Evolutionary conservation across 2,113 vertebrate species (phyloP), one percentile per base, ranked within the genome.

Genomic region (Guaruba guarouba): DNA sequence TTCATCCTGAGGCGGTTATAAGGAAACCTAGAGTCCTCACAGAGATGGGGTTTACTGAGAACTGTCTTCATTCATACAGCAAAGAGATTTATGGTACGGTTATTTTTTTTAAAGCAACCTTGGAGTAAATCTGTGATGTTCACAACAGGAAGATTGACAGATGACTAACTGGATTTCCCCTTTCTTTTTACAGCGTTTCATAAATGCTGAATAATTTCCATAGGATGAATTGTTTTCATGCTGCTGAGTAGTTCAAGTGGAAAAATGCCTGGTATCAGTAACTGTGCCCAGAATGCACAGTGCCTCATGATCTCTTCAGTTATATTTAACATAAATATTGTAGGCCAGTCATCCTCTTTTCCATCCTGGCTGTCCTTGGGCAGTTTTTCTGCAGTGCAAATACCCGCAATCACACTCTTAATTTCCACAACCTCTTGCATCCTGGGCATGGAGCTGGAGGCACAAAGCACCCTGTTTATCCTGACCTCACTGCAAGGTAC

Each of bases 91-190:
- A 48, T 39, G 13, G 10, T 76, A 46, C 3, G 4, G 2, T 52
- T 31, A 19, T 15, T 29, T 66, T 69, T 77, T 76, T 28, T 33
- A 15, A 52, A 41, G 54, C 61, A 71, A 23, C 48, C n/a, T 64
- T 0, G 1, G 17, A 52, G 16, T 88, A 55, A 49, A 51, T 57
- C 71, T 52, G 7, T 46, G 51, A 48, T 82, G 49, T 76, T 86
- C 70, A 57, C 62, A 76, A 68, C 31, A 88, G 52, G 44, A 86
- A 35, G 80, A 88, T 57, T 92, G 83, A 84, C 39, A 84, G 68
- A 92, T 95, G 69, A 95, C 77, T 92, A 86, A 79, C 62, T 93
- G 88, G 52, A 81, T 95, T 96, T 95, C 79, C 76, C 66, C 71
- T 49, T 75, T 2, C 23, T 82, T 94, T 86, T 91, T 90, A 64